phyloP scores from a whole-genome alignment of 2,113 vertebrate species.

The Myotis davidii region DNA sequence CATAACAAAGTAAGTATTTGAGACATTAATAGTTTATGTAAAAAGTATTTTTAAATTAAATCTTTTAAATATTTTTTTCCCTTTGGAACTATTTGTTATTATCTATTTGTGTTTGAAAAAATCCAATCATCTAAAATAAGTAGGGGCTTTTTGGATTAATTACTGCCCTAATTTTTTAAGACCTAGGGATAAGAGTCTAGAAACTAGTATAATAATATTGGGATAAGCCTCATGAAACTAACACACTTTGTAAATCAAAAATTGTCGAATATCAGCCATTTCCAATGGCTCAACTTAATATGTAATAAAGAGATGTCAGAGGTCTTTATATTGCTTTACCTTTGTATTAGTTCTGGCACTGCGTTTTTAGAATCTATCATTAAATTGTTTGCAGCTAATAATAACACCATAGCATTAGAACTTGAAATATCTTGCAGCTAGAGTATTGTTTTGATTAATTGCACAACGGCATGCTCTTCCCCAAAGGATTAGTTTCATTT shows the following conservation, averaged over 20 bases:
- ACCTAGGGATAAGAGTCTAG: neutral
- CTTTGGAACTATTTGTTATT: neutral
- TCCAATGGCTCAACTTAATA: neutral
- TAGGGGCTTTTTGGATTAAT: neutral
- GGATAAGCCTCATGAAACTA: neutral
- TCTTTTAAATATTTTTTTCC: neutral
- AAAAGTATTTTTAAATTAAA: neutral
- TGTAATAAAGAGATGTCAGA: neutral
- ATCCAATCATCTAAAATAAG: neutral
- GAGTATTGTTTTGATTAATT: neutral
- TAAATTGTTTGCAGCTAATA: neutral
- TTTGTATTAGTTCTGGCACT: neutral
- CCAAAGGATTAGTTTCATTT: neutral
- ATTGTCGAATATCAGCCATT: neutral
- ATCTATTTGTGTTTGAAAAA: neutral
- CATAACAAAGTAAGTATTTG: slow-evolving; percentile 95
- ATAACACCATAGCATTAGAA: neutral
- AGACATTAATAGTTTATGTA: neutral
- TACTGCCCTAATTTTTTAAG: neutral
- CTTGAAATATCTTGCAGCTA: neutral
- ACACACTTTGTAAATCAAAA: neutral
- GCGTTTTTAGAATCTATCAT: neutral
- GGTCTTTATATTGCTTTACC: neutral
- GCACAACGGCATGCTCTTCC: neutral
- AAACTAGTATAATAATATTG: neutral